Conservation (phyloP, 2,888 invertebrate genomes). For the Oscheius myriophilus region DNA sequence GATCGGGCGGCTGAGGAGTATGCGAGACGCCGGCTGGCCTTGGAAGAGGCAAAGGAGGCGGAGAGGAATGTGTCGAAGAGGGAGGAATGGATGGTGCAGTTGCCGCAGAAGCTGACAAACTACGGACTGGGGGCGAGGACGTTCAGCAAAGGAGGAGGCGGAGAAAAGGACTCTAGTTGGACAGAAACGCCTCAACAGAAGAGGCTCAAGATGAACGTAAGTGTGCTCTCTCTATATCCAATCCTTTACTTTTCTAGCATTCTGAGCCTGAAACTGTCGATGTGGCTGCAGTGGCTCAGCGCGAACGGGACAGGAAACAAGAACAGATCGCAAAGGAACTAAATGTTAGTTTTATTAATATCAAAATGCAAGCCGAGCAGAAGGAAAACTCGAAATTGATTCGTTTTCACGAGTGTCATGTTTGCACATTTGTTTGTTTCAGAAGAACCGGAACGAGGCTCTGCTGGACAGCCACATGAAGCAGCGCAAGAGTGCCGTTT, state of each 20-base stretch:
- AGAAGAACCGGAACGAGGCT: constrained; percentile 35
- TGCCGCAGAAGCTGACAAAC: constrained; percentile 55
- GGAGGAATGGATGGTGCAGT: constrained; percentile 62
- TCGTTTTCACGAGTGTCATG: too few relatives aligned
- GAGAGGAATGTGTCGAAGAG: constrained; percentile 36
- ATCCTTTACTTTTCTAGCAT: constrained; percentile 1
- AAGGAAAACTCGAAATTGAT: too few relatives aligned
- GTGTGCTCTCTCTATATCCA: constrained; percentile 4
- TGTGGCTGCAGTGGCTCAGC: constrained; percentile 23
- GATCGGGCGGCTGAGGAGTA: constrained; percentile 47
- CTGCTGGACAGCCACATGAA: constrained; percentile 40
- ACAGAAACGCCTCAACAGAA: constrained; percentile 29
- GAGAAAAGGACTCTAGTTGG: constrained; percentile 29
- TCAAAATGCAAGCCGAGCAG: too few relatives aligned
- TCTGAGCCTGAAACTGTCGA: neutral
- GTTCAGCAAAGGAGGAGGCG: constrained; percentile 35
- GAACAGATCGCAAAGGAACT: constrained; percentile 23
- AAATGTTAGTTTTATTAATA: constrained; percentile 19
- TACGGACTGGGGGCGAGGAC: constrained; percentile 57
- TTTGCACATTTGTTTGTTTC: neutral
- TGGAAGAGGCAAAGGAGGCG: constrained; percentile 19
- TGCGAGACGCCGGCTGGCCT: constrained; percentile 16
- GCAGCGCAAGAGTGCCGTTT: constrained; percentile 28
- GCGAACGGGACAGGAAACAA: constrained; percentile 27
- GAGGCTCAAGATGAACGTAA: constrained; percentile 29